Evolutionary conservation across 2,888 invertebrate species (phyloP).

Genomic region (Hoplodrina ambigua): DNA sequence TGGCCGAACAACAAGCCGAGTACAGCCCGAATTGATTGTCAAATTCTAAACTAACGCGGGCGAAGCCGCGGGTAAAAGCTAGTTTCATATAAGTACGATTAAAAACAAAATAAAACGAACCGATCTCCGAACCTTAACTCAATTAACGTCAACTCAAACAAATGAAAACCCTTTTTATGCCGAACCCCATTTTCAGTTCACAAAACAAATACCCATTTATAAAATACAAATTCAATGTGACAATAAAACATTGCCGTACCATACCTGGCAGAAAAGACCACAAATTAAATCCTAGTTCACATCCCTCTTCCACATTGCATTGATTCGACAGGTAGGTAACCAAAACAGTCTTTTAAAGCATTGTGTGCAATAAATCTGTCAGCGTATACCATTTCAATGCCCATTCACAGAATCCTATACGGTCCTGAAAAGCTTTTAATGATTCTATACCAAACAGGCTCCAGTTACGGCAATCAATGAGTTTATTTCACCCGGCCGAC

Average conservation of each 20-base stretch:
- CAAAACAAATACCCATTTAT: conserved; percentile 34
- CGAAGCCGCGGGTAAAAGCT: too few species aligned
- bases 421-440: conserved; percentile 63
- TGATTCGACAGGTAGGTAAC: conserved; percentile 58
- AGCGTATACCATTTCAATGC: conserved; percentile 60
- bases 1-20: too few species aligned
- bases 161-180: conserved; percentile 41
- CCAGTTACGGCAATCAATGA: conserved; percentile 55
- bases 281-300: conserved; percentile 60
- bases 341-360: conserved; percentile 55
- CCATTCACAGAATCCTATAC: conserved; percentile 62
- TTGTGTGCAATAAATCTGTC: conserved; percentile 62
- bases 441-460: conserved; percentile 53
- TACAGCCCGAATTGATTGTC: too few species aligned
- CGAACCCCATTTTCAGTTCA: conserved; percentile 42
- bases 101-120: conserved; percentile 38
- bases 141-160: conserved; percentile 52
- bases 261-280: conserved; percentile 30
- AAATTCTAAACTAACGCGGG: too few species aligned
- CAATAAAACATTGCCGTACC: conserved; percentile 37
- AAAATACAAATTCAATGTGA: conserved; percentile 35
- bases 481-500: conserved; percentile 56
- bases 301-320: conserved; percentile 48
- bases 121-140: conserved; percentile 15
- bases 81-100: neutral